Evolutionary conservation across 2,797 vertebrate species (phyloP).

Genomic region (Urosaurus nigricauda): DNA sequence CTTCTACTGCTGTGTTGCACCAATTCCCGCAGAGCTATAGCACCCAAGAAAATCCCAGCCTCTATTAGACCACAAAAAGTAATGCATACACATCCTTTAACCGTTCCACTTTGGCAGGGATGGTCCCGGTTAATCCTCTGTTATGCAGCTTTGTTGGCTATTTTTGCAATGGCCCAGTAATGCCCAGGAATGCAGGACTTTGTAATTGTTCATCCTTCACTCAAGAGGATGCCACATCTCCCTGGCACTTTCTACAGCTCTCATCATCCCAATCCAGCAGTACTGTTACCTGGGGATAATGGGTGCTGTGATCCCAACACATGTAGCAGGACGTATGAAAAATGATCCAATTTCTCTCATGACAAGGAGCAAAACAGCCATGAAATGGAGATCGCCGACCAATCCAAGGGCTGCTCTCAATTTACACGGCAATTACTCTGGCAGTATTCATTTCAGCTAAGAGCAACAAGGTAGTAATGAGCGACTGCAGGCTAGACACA

Average conservation of each 20-base stretch:
- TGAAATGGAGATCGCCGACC: not conserved
- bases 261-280: too few relatives aligned
- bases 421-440: constrained; percentile 65
- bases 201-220: not conserved
- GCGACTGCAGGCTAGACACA: not conserved
- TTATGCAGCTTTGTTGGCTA: too few relatives aligned
- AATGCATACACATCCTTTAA: not conserved
- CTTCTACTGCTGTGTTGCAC: not conserved
- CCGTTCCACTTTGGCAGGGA: too few relatives aligned
- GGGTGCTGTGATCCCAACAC: too few relatives aligned
- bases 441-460: constrained; percentile 41
- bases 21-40: too few relatives aligned
- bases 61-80: not conserved
- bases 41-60: too few relatives aligned
- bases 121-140: too few relatives aligned
- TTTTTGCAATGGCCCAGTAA: too few relatives aligned
- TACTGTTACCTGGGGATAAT: too few relatives aligned
- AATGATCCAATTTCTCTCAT: too few relatives aligned
- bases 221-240: not conserved
- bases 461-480: not conserved
- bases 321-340: not conserved
- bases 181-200: too few relatives aligned
- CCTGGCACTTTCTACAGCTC: not conserved
- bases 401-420: constrained; percentile 44
- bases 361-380: not conserved